Percentiles rank a stretch among this genome's conserved stretches.
Evolutionary conservation across 2,888 invertebrate species (phyloP).

Genomic region (Podabrus alpinus): DNA sequence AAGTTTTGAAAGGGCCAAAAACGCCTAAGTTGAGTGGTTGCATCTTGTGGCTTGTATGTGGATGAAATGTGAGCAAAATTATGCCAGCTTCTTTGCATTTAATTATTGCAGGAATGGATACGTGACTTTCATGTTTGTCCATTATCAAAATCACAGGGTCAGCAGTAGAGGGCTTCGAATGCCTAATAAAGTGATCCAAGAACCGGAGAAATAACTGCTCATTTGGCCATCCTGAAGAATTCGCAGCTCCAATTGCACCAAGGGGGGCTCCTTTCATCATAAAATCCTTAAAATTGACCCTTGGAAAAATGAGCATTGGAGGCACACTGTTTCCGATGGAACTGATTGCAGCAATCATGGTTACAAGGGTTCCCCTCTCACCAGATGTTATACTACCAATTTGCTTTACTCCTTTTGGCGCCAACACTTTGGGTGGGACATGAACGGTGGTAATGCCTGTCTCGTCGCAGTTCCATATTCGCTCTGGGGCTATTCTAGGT

Average conservation of each 20-base stretch:
- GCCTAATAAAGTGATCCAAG: constrained; percentile 25
- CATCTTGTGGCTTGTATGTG: constrained; percentile 34
- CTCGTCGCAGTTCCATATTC: constrained; percentile 42
- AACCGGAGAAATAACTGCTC: constrained; percentile 32
- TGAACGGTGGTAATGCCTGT: constrained; percentile 42
- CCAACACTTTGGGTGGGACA: constrained; percentile 39
- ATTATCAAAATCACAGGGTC: constrained; percentile 15
- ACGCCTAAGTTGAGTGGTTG: constrained; percentile 36
- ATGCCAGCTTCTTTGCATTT: constrained; percentile 22
- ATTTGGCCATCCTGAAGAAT: constrained; percentile 43
- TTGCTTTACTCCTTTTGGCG: constrained; percentile 40
- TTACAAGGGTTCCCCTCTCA: constrained; percentile 35
- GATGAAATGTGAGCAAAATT: constrained; percentile 37
- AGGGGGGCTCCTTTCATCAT: constrained; percentile 36
- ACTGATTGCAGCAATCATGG: constrained; percentile 33
- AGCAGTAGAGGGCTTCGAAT: constrained; percentile 25
- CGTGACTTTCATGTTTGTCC: constrained; percentile 39
- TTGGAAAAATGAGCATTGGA: constrained; percentile 40
- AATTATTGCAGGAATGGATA: constrained; percentile 1
- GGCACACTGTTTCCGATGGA: no score
- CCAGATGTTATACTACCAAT: constrained; percentile 35
- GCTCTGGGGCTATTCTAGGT: no score
- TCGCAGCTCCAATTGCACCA: constrained; percentile 31
- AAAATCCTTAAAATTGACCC: constrained; percentile 34
- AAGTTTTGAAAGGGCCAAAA: constrained; percentile 36